Percentiles rank a stretch among this genome's conserved stretches.
These are phyloP conservation scores for Axis porcinus DNA, from an alignment of 2,113 vertebrate species.

Conservation along the genomic window DNA sequence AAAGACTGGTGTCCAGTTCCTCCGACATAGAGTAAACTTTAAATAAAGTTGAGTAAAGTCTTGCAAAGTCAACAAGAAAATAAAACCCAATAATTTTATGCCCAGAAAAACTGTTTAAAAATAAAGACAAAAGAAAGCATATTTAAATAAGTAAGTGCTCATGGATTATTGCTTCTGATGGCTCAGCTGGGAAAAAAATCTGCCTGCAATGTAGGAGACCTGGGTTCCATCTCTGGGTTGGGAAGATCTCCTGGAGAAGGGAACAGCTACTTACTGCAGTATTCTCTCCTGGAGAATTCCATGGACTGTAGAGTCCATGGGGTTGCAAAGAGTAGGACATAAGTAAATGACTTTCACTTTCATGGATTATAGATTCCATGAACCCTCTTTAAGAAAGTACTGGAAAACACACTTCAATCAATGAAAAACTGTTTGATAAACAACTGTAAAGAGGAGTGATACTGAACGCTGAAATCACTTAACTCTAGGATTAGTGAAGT, in stretches of 20 bases:
- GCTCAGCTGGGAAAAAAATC: neutral
- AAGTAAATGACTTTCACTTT: neutral
- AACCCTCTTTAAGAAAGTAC: neutral
- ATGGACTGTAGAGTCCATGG: neutral
- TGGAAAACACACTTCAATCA: neutral
- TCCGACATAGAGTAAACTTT: neutral
- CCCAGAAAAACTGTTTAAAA: neutral
- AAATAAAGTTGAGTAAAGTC: neutral
- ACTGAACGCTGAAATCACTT: neutral
- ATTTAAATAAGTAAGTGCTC: neutral
- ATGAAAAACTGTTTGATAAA: neutral
- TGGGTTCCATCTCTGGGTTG: neutral
- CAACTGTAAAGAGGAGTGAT: neutral
- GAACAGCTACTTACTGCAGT: neutral
- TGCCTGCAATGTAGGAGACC: neutral
- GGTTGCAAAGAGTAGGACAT: neutral
- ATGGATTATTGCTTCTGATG: neutral
- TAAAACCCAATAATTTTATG: neutral
- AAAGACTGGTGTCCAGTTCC: neutral
- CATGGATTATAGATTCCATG: neutral
- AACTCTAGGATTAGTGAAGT: neutral
- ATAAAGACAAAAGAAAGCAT: neutral
- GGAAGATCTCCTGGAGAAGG: neutral
- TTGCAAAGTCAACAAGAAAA: neutral
- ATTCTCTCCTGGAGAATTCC: neutral